Evolutionary conservation across 2,797 vertebrate species (phyloP), one percentile per base, ranked within the genome.

Genomic region (Scolopax rusticola): DNA sequence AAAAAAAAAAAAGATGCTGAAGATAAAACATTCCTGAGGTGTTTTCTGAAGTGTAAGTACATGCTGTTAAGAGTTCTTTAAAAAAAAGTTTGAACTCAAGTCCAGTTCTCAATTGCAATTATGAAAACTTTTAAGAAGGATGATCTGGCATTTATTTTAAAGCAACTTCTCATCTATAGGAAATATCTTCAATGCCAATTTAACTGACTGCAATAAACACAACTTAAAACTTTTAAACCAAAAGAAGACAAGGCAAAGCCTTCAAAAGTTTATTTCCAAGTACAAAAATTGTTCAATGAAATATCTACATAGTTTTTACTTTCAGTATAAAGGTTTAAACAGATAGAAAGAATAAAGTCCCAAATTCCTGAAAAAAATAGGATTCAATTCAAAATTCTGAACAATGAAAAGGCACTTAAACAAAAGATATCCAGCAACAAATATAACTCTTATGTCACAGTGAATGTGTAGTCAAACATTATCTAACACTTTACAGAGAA

Each of bases 251-350:
- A 79, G 48, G 33, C 40, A 38, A 57, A 75, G 30, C 89, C 91
- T 84, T 96, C 89, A 70, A 92, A 98, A 95, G 89, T 95, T 98
- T 98, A 98, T 98, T 98, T 97, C 80, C 80, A 94, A 96, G 92
- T 97, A 98, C 67, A 96, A 98, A 98, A 98, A 85, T 8, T 0
- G 7, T 85, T 94, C 79, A 41, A 18, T 63, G 86, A 94, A 82
- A 90, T 91, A 93, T 93, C 84, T 93, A 96, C 94, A 97, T 19
- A 48, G 90, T 43, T 51, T 81, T 89, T 81, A 89, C 65, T 80
- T 92, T 95, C 48, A 90, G 76, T 90, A 89, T 36, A 93, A 94
- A 87, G 56, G 65, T 89, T 94, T 95, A 93, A 87, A 90, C 94
- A 91, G 92, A 93, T 93, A 97, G 76, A 92, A 97, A 97, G 96